Conservation (phyloP, 2,888 invertebrate genomes). For the Chalcosyrphus nemorum region DNA sequence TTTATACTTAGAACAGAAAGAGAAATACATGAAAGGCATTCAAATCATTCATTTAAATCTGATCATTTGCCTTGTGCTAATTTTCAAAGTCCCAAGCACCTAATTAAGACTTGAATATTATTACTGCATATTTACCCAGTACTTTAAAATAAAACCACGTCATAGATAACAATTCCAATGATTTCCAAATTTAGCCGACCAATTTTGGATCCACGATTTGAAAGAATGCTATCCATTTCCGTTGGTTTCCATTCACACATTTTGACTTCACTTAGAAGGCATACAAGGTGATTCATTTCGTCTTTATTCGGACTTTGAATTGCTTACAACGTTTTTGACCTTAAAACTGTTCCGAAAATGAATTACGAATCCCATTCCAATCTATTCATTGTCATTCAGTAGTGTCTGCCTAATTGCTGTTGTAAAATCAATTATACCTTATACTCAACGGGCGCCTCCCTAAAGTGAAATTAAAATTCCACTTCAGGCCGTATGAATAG, state of each 20-base stretch:
- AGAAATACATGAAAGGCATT: too few species aligned
- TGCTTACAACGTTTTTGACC: constrained; percentile 49
- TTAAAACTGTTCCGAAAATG: constrained; percentile 36
- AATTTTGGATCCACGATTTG: constrained; percentile 46
- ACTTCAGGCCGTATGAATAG: constrained; percentile 21
- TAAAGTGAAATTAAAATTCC: constrained; percentile 56
- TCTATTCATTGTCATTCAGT: constrained; percentile 50
- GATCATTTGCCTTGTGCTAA: background rate
- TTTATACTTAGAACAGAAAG: too few species aligned
- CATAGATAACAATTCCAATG: constrained; percentile 18
- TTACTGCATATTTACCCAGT: background rate
- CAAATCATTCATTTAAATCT: background rate
- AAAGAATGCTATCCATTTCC: constrained; percentile 58
- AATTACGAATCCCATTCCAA: constrained; percentile 50
- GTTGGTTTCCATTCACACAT: constrained; percentile 40
- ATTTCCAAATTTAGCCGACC: constrained; percentile 30
- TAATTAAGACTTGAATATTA: background rate
- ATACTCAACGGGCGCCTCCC: constrained; percentile 43
- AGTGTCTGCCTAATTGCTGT: constrained; percentile 42
- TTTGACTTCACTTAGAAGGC: constrained; percentile 26
- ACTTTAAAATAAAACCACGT: constrained; percentile 16
- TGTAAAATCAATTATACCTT: constrained; percentile 45
- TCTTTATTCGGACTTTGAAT: constrained; percentile 25
- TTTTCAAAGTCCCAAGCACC: background rate
- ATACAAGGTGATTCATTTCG: constrained; percentile 44